Base-by-base conservation (phyloP, 2,797 vertebrate genomes). In the Pantherophis vulpinus region DNA sequence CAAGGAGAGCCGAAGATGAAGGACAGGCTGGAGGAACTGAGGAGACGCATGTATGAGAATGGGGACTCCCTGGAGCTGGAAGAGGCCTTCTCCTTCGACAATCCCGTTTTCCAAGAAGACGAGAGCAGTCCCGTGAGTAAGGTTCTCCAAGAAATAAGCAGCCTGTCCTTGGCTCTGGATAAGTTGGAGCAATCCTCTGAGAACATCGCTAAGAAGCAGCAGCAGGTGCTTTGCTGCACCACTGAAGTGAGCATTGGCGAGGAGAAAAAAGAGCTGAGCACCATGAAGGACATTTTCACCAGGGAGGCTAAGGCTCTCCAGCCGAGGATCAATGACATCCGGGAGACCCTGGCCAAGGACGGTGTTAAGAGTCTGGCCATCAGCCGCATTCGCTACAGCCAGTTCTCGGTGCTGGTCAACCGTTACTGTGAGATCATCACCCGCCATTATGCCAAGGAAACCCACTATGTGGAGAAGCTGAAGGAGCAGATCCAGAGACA, bases 1-100 rank as follows among this genome's bases (percentile, higher is more conserved):
- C 16, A 6, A n/a, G 83, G 27, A 51, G 37, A 5, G 51, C 0
- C 0, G 90, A 96, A 95, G 91, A 97, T 97, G 97, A 97, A 95
- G 96, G 97, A 97, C 95, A 94, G 97, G 23, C 94, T 98, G 93
- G 97, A 96, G 0, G 97, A 98, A 94, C 93, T 97, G 87, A 96
- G 18, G 94, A 94, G 14, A 89, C 91, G 96, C 25, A 74, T 13
- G 0, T 91, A 89, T 1, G 92, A 95, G 2, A 94, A 95, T 23
- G 95, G 93, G 3, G 79, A 96, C 42, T 91, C 70, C 5, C 86
- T 58, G 2, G 95, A 96, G 2, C 70, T 91, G 27, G 95, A 96
- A 0, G 91, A 97, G 3, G 25, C 54, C 13, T 32, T 70, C 0
- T 93, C 89, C 60, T 97, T 96, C 1, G 93, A 95, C 89, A 97